Evolutionary conservation across 1,140 invertebrate species (phyloP).

Genomic region (Drosophila grimshawi): DNA sequence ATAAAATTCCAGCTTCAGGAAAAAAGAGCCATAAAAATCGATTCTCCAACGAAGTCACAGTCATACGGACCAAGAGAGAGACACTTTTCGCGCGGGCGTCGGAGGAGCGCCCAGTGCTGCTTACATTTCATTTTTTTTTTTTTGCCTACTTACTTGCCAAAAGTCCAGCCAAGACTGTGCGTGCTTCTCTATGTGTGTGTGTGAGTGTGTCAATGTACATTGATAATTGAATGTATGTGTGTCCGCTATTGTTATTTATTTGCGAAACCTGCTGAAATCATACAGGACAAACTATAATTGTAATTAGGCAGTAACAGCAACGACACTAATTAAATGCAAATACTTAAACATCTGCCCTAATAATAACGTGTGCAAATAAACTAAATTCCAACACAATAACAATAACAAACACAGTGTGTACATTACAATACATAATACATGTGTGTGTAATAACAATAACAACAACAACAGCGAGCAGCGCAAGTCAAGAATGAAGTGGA

Average conservation of each 20-base stretch:
- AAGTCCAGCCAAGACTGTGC: constrained; percentile 35
- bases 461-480: constrained; percentile 30
- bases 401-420: constrained; percentile 45
- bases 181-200: constrained; percentile 9
- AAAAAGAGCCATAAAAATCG: constrained; percentile 80
- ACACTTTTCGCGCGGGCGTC: constrained; percentile 70
- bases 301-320: constrained; percentile 49
- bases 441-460: constrained; percentile 39
- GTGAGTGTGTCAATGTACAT: constrained; percentile 16
- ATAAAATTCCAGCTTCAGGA: constrained; percentile 49
- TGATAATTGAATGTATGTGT: constrained; percentile 2
- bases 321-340: constrained; percentile 61
- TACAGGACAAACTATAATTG: constrained; percentile 52
- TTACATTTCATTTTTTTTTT: constrained; percentile 31
- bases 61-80: constrained; percentile 44
- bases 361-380: constrained; percentile 57
- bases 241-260: constrained; percentile 50
- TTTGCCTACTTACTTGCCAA: constrained; percentile 56
- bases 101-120: constrained; percentile 53
- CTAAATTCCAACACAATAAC: constrained; percentile 57
- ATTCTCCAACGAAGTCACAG: constrained; percentile 77
- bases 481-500: constrained; percentile 78
- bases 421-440: constrained; percentile 15
- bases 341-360: constrained; percentile 48
- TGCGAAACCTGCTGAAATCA: constrained; percentile 50